These are phyloP conservation scores for Pelobates cultripes DNA, from an alignment of 2,797 vertebrate genomes.

Conservation along the genomic window DNA sequence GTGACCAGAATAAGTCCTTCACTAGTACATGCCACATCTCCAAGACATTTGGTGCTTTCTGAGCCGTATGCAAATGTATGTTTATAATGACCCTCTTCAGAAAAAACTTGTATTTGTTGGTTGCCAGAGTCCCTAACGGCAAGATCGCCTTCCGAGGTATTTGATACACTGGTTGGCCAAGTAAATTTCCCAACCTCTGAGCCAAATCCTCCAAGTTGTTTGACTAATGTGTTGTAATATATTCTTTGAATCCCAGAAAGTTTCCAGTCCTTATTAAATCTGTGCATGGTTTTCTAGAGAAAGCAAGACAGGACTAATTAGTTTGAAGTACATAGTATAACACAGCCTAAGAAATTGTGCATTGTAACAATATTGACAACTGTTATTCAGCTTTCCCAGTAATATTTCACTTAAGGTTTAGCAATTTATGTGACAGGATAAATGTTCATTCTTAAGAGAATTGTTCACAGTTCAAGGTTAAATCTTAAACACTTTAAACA, in stretches of 20 bases:
- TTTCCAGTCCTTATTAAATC: slow-evolving; percentile 56
- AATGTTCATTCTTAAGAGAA: neutral
- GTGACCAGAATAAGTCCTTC: slow-evolving; percentile 41
- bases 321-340: too few species aligned
- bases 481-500: neutral
- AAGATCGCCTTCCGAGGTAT: slow-evolving; percentile 43
- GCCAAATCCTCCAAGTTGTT: slow-evolving; percentile 33
- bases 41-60: slow-evolving; percentile 33
- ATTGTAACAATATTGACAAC: too few species aligned
- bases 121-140: slow-evolving; percentile 46
- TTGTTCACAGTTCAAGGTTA: neutral
- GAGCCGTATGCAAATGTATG: slow-evolving; percentile 37
- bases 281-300: slow-evolving; percentile 43
- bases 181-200: slow-evolving; percentile 50
- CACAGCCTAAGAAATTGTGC: too few species aligned
- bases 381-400: too few species aligned
- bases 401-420: neutral
- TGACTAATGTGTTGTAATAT: slow-evolving; percentile 54
- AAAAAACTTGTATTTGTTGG: slow-evolving; percentile 31
- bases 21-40: slow-evolving; percentile 19
- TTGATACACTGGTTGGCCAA: slow-evolving; percentile 38
- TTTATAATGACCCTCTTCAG: slow-evolving; percentile 20
- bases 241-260: slow-evolving; percentile 53
- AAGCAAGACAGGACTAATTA: neutral
- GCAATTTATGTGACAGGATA: neutral